These are phyloP conservation scores for Lophotis ruficrista DNA, from an alignment of 2,113 vertebrate genomes.

Conservation along the genomic window DNA sequence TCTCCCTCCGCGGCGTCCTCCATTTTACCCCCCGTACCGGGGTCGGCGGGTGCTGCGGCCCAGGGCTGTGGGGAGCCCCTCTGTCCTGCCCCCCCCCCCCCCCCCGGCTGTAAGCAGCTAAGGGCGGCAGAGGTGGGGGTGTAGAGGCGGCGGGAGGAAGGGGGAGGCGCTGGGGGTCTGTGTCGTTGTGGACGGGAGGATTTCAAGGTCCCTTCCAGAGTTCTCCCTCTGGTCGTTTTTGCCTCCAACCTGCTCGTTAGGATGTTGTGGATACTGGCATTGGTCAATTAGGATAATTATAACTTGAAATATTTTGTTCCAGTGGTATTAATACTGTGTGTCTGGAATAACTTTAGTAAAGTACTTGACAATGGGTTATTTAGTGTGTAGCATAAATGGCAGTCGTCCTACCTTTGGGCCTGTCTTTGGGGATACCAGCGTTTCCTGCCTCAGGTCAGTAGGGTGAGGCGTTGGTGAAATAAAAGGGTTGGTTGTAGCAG, in stretches of 20 bases:
- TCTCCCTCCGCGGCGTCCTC: too few relatives aligned
- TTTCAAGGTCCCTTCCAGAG: neutral
- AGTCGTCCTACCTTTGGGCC: neutral
- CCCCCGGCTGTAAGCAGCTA: neutral
- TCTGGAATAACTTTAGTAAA: neutral
- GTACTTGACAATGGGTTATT: neutral
- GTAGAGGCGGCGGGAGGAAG: rapidly evolving
- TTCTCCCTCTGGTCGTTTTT: neutral
- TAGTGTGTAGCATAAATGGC: neutral
- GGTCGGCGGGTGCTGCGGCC: neutral
- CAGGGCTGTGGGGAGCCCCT: rapidly evolving
- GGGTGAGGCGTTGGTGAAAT: neutral
- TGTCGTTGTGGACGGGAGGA: neutral
- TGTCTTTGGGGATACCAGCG: neutral
- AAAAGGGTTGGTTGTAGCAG: neutral
- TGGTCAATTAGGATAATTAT: neutral
- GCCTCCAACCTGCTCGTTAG: neutral
- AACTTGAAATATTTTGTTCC: neutral
- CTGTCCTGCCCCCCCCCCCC: neutral
- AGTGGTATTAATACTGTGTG: neutral
- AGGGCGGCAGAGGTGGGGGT: neutral
- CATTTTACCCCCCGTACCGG: neutral
- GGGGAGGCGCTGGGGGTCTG: neutral
- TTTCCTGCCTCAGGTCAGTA: neutral
- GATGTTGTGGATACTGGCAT: neutral